These are phyloP conservation scores for Aporophyla lueneburgensis DNA, from an alignment of 2,888 invertebrate genomes.

Conservation along the genomic window DNA sequence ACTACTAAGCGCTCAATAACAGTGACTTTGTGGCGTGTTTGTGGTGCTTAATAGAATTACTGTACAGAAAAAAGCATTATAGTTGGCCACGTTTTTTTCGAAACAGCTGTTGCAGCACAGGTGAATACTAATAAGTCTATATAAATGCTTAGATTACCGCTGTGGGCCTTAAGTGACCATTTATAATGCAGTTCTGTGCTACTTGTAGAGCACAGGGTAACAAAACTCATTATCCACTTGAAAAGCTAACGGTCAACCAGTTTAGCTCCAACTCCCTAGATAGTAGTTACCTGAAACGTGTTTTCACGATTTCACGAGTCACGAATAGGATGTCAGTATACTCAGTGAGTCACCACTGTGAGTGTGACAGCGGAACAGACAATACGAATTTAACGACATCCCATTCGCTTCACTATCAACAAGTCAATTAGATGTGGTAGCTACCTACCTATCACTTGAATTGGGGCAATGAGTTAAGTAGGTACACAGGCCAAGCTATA, in stretches of 20 bases:
- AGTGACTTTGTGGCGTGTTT: too few species aligned
- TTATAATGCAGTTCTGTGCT: too few species aligned
- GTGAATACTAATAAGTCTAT: too few species aligned
- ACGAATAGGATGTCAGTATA: background rate
- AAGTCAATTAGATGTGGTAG: background rate
- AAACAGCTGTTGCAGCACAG: too few species aligned
- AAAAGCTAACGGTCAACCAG: slow-evolving; percentile 14
- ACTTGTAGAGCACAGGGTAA: too few species aligned
- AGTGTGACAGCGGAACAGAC: slow-evolving; percentile 3
- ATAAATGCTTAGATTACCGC: too few species aligned
- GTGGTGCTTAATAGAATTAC: too few species aligned
- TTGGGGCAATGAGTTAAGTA: background rate
- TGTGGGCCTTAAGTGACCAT: too few species aligned
- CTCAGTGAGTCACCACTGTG: slow-evolving; percentile 5
- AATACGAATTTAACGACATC: background rate
- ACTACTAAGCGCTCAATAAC: too few species aligned
- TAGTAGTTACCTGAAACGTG: background rate
- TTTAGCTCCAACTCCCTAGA: slow-evolving; percentile 18
- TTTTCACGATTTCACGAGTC: slow-evolving; percentile 5
- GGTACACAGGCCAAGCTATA: background rate
- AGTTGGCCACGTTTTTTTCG: too few species aligned
- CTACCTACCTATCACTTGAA: background rate
- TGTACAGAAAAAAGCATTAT: too few species aligned
- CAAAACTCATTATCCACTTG: slow-evolving; percentile 33
- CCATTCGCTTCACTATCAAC: background rate